Conservation (phyloP, 2,888 invertebrate genomes). For the Polia nebulosa region DNA sequence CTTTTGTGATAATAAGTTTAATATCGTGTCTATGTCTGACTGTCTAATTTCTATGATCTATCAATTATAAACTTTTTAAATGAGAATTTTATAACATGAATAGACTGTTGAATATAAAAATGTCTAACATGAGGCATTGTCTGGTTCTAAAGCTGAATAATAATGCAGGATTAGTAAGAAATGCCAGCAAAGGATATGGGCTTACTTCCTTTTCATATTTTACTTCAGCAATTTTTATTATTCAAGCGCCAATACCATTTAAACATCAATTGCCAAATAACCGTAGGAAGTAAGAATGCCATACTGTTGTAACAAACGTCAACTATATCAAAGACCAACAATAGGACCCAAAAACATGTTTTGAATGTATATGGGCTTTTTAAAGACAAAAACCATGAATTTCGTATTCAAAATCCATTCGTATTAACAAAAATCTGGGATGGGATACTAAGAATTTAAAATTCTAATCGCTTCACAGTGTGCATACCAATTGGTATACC, state of each 20-base stretch:
- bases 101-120: slow-evolving; percentile 11
- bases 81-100: neutral
- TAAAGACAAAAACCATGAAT: slow-evolving; percentile 70
- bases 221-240: slow-evolving; percentile 51
- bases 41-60: too few relatives aligned
- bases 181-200: slow-evolving; percentile 37
- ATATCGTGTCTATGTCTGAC: neutral
- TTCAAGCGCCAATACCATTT: slow-evolving; percentile 31
- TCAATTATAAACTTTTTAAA: neutral
- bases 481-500: slow-evolving; percentile 76
- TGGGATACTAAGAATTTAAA: slow-evolving; percentile 78
- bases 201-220: slow-evolving; percentile 53
- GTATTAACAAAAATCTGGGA: slow-evolving; percentile 85
- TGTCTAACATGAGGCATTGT: slow-evolving; percentile 21
- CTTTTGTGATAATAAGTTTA: neutral
- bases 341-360: slow-evolving; percentile 64
- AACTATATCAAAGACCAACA: slow-evolving; percentile 64
- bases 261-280: slow-evolving; percentile 51
- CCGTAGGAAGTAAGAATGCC: slow-evolving; percentile 52
- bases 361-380: slow-evolving; percentile 70
- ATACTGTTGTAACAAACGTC: slow-evolving; percentile 35
- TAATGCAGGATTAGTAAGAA: slow-evolving; percentile 38
- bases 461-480: slow-evolving; percentile 69
- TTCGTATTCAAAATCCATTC: slow-evolving; percentile 80
- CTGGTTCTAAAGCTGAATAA: slow-evolving; percentile 32